Conservation (phyloP, 2,797 vertebrate genomes). For the Channallabes apus region DNA sequence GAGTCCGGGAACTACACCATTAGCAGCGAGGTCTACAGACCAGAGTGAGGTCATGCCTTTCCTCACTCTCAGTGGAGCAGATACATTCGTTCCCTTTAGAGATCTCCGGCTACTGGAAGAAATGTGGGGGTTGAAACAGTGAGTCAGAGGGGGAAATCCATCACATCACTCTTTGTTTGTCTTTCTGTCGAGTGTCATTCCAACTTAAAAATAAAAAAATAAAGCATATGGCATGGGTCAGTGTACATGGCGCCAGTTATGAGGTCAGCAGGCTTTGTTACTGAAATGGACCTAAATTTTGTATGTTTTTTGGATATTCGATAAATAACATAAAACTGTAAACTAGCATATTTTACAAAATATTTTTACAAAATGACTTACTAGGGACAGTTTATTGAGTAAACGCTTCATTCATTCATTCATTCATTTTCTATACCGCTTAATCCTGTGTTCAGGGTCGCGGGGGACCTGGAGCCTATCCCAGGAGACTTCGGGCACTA, state of each 20-base stretch:
- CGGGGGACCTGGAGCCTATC: too few relatives aligned
- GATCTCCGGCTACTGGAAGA: constrained; percentile 51
- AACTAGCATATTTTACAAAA: not conserved
- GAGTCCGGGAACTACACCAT: constrained; percentile 38
- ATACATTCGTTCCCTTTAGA: constrained; percentile 34
- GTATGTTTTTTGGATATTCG: constrained; percentile 13
- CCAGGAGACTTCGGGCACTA: too few relatives aligned
- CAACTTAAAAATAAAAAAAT: constrained; percentile 52
- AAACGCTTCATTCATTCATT: too few relatives aligned
- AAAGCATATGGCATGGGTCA: constrained; percentile 55
- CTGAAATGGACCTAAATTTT: constrained; percentile 39
- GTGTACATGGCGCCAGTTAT: constrained; percentile 49
- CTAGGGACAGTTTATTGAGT: not conserved
- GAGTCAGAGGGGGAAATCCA: constrained; percentile 54
- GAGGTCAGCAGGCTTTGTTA: constrained; percentile 49
- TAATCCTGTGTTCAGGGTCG: too few relatives aligned
- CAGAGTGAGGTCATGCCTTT: constrained; percentile 45
- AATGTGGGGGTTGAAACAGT: constrained; percentile 43
- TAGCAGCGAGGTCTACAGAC: constrained; percentile 33
- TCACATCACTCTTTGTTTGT: constrained; percentile 52
- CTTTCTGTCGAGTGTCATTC: constrained; percentile 50
- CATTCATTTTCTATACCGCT: too few relatives aligned
- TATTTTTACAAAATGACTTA: not conserved
- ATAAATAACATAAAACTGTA: not conserved
- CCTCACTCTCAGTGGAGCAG: constrained; percentile 44